These are phyloP conservation scores for Drosophila willistoni DNA, from an alignment of 1,140 invertebrate genomes.

Conservation along the genomic window DNA sequence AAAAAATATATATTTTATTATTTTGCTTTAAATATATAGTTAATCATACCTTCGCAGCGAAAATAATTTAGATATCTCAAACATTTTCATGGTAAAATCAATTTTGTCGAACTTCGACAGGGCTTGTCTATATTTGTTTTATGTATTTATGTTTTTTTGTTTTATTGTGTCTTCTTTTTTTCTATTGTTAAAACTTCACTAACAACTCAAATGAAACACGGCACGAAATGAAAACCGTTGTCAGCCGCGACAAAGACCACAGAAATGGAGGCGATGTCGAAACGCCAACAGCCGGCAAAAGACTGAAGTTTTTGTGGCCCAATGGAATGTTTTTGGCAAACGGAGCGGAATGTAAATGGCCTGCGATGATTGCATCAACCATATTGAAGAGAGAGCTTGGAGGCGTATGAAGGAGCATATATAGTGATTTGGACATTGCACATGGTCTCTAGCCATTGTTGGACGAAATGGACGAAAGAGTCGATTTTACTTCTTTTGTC, in stretches of 20 bases:
- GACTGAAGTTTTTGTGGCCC: conserved; percentile 47
- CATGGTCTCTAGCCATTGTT: conserved; percentile 51
- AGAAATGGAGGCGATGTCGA: conserved; percentile 57
- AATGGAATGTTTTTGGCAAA: conserved; percentile 23
- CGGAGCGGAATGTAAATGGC: conserved; percentile 39
- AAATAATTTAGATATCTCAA: conserved; percentile 78
- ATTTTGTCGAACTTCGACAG: conserved; percentile 4
- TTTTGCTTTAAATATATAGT: too few relatives aligned
- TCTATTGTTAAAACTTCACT: conserved; percentile 13
- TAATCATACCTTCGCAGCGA: conserved; percentile 72
- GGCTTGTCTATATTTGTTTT: conserved; percentile 21
- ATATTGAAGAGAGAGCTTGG: neutral
- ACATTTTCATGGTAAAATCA: conserved; percentile 68
- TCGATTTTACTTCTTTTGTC: conserved; percentile 26
- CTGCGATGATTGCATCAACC: conserved; percentile 18
- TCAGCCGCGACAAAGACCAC: conserved; percentile 25
- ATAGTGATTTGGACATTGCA: conserved; percentile 53
- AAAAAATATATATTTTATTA: too few relatives aligned
- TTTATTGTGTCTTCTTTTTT: conserved; percentile 31
- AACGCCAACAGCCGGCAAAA: conserved; percentile 64
- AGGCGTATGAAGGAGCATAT: neutral
- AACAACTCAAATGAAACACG: conserved; percentile 19
- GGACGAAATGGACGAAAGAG: conserved; percentile 51
- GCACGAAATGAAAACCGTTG: conserved; percentile 16
- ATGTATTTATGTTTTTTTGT: conserved; percentile 15